Evolutionary conservation across 1,140 invertebrate genomes (phyloP).

Genomic region (Ceratina japonica): DNA sequence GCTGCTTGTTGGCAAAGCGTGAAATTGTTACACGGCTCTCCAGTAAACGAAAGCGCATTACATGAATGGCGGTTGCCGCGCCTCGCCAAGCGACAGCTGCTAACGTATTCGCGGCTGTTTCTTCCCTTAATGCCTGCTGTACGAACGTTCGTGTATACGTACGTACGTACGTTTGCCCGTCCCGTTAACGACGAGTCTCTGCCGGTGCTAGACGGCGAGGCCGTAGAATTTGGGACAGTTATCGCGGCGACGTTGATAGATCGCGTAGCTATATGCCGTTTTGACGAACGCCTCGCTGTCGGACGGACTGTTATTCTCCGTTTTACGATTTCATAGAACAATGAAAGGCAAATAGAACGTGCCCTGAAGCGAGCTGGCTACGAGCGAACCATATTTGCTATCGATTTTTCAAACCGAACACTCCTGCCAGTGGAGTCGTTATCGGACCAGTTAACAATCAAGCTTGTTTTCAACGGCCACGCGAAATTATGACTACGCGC

Average conservation of each 20-base stretch:
- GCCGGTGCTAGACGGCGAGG: too few species aligned
- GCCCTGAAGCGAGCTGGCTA: neutral
- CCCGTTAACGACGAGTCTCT: constrained; percentile 9
- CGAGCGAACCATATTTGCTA: neutral
- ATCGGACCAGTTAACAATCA: neutral
- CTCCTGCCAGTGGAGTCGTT: neutral
- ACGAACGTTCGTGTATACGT: too few species aligned
- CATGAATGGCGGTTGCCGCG: constrained; percentile 10
- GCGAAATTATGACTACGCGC: neutral
- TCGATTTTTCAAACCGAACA: constrained; percentile 6
- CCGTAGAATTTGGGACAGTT: constrained; percentile 26
- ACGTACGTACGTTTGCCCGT: too few species aligned
- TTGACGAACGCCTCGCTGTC: neutral
- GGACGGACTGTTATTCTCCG: neutral
- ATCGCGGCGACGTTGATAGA: constrained; percentile 7
- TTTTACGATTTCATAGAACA: constrained; percentile 22
- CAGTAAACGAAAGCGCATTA: constrained; percentile 9
- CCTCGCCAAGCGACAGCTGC: constrained; percentile 27
- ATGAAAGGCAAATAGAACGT: constrained; percentile 17
- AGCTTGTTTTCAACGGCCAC: neutral
- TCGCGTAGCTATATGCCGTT: constrained; percentile 5
- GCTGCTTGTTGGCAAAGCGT: constrained; percentile 7
- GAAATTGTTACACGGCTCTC: constrained; percentile 45
- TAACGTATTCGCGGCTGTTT: constrained; percentile 26
- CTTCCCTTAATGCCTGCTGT: constrained; percentile 1